Base-by-base conservation (phyloP, 2,888 invertebrate genomes). In the Kuschelorhynchus macadamiae region DNA sequence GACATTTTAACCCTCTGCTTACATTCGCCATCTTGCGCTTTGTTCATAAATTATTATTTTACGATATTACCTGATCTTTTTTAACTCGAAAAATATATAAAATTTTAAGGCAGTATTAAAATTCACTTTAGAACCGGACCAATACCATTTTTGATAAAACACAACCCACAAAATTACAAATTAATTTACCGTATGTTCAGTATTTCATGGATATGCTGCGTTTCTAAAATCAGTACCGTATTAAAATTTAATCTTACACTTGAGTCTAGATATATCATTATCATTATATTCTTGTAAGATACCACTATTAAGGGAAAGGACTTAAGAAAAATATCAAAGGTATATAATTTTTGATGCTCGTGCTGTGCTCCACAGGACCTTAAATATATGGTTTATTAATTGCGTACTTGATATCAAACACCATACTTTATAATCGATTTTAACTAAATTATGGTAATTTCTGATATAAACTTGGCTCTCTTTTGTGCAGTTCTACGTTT, bases 371-470 rank as follows among this genome's bases (percentile, higher is more conserved):
- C 72, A 75, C 49, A 47, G 59, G 21, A 49, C 59, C 36, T 76
- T 80, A 79, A 80, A 79, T 76, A 80, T 76, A 79, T 76, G 79
- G 77, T 78, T 78, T 76, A 79, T 80, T 81, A 81, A 81, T 81
- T 79, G 80, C 74, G 78, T 73, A 76, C 78, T 78, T 77, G 78
- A 79, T 79, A 79, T 80, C 80, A 79, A 78, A 79, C 79, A 79
- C 79, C 76, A 78, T 77, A 76, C 74, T 80, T 78, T 79, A 78
- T 80, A 81, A 82, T 82, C 82, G 82, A 82, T 81, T 82, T 81
- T 75, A 72, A 76, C 77, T 71, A 81, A 82, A 82, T 82, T 82
- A 82, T 81, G 81, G 81, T 82, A 81, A 82, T 82, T 81, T 81
- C 68, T 74, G 77, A 76, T 77, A 80, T 80, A 80, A 81, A 81